Evolutionary conservation across 2,888 invertebrate genomes (phyloP).

Genomic region (Leptinotarsa juncta): DNA sequence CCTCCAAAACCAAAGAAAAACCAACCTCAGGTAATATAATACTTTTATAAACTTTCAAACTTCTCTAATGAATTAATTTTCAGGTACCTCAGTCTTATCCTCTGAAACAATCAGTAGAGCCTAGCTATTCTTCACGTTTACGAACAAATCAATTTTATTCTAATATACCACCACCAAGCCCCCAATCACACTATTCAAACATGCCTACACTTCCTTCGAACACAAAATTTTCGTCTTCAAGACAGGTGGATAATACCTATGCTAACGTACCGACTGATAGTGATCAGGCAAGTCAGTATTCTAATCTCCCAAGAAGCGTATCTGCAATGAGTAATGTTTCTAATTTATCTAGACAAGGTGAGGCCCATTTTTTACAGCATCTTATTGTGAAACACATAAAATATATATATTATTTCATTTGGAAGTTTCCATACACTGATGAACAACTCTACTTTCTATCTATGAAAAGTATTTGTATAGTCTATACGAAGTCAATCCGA

Average conservation of each 20-base stretch:
- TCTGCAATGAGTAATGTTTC: slow-evolving; percentile 50
- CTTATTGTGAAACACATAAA: not conserved
- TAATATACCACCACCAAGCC: slow-evolving; percentile 63
- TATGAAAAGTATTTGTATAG: too few relatives aligned
- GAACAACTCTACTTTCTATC: too few relatives aligned
- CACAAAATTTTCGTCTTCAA: slow-evolving; percentile 43
- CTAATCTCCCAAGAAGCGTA: slow-evolving; percentile 48
- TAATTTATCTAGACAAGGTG: slow-evolving; percentile 45
- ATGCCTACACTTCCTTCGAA: slow-evolving; percentile 53
- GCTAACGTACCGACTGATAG: slow-evolving; percentile 51
- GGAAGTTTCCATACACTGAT: too few relatives aligned
- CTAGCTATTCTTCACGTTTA: slow-evolving; percentile 79
- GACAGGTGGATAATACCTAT: slow-evolving; percentile 51
- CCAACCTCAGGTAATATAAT: slow-evolving; percentile 69
- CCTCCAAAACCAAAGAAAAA: slow-evolving; percentile 83
- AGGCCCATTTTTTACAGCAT: not conserved
- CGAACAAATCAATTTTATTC: slow-evolving; percentile 68
- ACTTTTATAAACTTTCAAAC: not conserved
- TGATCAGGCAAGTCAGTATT: slow-evolving; percentile 48
- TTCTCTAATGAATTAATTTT: slow-evolving; percentile 43
- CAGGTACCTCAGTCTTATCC: slow-evolving; percentile 83
- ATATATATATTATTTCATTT: too few relatives aligned
- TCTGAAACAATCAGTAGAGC: slow-evolving; percentile 77
- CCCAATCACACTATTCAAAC: slow-evolving; percentile 59
- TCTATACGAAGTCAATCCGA: too few relatives aligned